Evolutionary conservation across 2,888 invertebrate genomes (phyloP).

Genomic region (Xanthia icteritia): DNA sequence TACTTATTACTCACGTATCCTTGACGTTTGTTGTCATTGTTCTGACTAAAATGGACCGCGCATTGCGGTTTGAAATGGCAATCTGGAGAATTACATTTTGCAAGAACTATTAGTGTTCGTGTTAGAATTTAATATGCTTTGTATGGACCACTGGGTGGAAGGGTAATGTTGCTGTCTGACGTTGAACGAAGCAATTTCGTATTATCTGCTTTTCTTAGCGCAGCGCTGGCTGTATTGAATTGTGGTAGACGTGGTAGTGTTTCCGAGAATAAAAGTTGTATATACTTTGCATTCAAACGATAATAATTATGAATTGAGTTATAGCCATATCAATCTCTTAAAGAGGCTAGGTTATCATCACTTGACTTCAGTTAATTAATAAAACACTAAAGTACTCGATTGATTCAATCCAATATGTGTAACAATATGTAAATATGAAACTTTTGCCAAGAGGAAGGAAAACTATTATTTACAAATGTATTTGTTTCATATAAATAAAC

Average conservation of each 20-base stretch:
- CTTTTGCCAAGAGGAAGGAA: constrained; percentile 54
- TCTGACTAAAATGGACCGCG: constrained; percentile 65
- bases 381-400: constrained; percentile 27
- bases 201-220: constrained; percentile 21
- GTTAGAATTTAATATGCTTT: constrained; percentile 53
- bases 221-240: neutral
- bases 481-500: constrained; percentile 16
- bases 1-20: constrained; percentile 68
- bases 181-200: constrained; percentile 12
- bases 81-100: constrained; percentile 61
- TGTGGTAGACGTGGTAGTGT: neutral
- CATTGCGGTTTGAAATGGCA: constrained; percentile 59
- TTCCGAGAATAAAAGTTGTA: constrained; percentile 1
- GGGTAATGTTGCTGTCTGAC: constrained; percentile 16
- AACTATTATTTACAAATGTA: constrained; percentile 22
- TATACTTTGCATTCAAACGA: constrained; percentile 17
- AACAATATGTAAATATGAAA: constrained; percentile 15
- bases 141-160: constrained; percentile 25
- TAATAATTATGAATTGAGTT: constrained; percentile 31
- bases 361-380: constrained; percentile 53
- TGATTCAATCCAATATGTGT: constrained; percentile 27
- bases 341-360: constrained; percentile 55
- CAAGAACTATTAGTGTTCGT: constrained; percentile 41
- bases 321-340: constrained; percentile 45
- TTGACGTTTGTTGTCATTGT: constrained; percentile 69